Evolutionary conservation across 2,113 vertebrate species (phyloP).

Genomic region (Atherinomorus stipes): DNA sequence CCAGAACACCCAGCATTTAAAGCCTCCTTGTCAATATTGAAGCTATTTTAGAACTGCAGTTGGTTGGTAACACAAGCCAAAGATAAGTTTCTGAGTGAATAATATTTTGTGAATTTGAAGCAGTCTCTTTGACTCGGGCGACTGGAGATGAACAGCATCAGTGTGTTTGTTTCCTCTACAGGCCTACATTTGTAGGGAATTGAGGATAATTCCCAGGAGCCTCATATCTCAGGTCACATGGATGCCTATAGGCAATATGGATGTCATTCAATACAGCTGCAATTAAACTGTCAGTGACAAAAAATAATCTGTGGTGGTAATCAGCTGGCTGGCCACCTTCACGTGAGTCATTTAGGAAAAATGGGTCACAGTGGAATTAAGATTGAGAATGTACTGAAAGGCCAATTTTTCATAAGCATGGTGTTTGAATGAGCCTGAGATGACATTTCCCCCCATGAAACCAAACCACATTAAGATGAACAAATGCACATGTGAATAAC

Average conservation of each 20-base stretch:
- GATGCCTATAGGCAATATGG: constrained; percentile 13
- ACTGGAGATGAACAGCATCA: neutral
- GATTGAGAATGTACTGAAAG: neutral
- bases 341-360: constrained; percentile 28
- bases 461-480: neutral
- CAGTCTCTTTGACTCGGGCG: neutral
- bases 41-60: neutral
- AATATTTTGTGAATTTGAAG: no score
- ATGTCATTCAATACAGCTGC: constrained; percentile 26
- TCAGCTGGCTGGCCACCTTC: constrained; percentile 17
- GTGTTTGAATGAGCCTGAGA: neutral
- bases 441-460: neutral
- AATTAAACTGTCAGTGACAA: constrained; percentile 15
- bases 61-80: neutral
- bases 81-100: no score
- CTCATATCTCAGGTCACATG: neutral
- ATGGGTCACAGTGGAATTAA: constrained; percentile 4
- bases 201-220: neutral
- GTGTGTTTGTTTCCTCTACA: neutral
- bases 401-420: neutral
- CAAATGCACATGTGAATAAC: neutral
- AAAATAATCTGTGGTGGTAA: constrained; percentile 19
- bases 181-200: neutral
- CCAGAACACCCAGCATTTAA: constrained; percentile 5
- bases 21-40: constrained; percentile 6